Evolutionary conservation across 2,113 vertebrate genomes (phyloP).

Genomic region (Myanophis thanlyinensis): DNA sequence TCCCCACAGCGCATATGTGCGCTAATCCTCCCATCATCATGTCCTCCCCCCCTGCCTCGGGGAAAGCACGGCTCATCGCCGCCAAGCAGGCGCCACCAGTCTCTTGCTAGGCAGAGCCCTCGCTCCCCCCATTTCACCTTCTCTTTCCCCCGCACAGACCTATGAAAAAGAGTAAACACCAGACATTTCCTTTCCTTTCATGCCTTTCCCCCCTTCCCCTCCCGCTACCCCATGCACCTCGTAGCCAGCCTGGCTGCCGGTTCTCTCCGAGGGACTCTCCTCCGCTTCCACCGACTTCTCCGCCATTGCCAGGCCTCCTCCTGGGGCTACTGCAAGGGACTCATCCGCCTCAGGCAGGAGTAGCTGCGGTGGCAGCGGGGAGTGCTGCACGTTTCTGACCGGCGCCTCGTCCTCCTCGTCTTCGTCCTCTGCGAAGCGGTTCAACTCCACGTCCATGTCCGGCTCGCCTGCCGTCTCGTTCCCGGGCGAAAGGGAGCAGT

Average conservation of each 20-base stretch:
- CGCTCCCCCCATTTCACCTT: no score
- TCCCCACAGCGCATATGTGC: no score
- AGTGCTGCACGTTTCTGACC: neutral
- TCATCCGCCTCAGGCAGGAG: conserved; percentile 61
- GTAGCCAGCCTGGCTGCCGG: conserved; percentile 58
- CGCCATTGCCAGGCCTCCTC: conserved; percentile 70
- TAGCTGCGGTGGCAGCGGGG: conserved; percentile 32
- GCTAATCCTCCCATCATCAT: no score
- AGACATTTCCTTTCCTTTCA: no score
- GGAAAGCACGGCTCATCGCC: no score
- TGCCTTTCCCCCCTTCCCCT: neutral
- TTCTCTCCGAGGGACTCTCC: conserved; percentile 68
- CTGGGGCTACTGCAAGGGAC: conserved; percentile 62
- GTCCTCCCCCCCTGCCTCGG: no score
- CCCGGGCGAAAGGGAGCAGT: conserved; percentile 85
- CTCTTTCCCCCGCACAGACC: no score
- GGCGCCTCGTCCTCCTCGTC: conserved; percentile 54
- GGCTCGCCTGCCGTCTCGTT: conserved; percentile 87
- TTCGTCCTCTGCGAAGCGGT: conserved; percentile 83
- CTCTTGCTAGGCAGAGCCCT: no score
- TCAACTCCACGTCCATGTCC: conserved; percentile 92
- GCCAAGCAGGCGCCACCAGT: no score
- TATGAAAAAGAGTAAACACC: no score
- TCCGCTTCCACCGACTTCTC: conserved; percentile 64
- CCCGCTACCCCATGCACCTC: conserved; percentile 55